Conservation (phyloP, 2,888 invertebrate species). For the Cynaeus angustus region DNA sequence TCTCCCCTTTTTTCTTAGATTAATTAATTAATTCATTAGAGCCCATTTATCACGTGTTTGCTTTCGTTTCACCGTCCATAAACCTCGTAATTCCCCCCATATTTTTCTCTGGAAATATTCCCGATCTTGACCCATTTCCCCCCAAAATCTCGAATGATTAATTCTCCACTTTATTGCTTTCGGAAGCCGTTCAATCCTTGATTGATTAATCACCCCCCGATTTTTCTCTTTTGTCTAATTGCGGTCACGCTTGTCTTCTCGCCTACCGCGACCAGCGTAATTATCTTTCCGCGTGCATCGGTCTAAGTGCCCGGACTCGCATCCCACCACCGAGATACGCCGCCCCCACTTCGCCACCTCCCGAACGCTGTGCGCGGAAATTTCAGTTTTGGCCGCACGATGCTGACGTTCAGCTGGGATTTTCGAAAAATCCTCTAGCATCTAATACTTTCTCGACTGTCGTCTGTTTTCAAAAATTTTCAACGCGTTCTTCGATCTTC, state of each 20-base stretch:
- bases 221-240: conserved; percentile 23
- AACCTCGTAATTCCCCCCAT: too few relatives aligned
- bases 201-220: conserved; percentile 34
- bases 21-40: too few relatives aligned
- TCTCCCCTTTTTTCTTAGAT: too few relatives aligned
- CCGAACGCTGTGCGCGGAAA: conserved; percentile 44
- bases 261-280: conserved; percentile 19
- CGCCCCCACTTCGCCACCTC: conserved; percentile 39
- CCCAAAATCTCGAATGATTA: conserved; percentile 27
- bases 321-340: conserved; percentile 51
- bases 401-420: conserved; percentile 56
- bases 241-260: conserved; percentile 33
- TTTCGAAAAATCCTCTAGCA: conserved; percentile 48
- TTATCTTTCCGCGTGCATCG: conserved; percentile 44
- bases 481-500: conserved; percentile 25
- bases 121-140: conserved; percentile 14
- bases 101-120: neutral
- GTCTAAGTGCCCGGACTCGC: conserved; percentile 31
- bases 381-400: conserved; percentile 61
- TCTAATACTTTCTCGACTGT: conserved; percentile 24
- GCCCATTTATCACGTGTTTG: too few relatives aligned
- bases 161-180: conserved; percentile 37
- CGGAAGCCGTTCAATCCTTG: conserved; percentile 31
- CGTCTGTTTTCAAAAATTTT: conserved; percentile 16
- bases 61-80: too few relatives aligned